phyloP scores from a whole-genome alignment of 2,113 vertebrate genomes.

The Clarias magur region DNA sequence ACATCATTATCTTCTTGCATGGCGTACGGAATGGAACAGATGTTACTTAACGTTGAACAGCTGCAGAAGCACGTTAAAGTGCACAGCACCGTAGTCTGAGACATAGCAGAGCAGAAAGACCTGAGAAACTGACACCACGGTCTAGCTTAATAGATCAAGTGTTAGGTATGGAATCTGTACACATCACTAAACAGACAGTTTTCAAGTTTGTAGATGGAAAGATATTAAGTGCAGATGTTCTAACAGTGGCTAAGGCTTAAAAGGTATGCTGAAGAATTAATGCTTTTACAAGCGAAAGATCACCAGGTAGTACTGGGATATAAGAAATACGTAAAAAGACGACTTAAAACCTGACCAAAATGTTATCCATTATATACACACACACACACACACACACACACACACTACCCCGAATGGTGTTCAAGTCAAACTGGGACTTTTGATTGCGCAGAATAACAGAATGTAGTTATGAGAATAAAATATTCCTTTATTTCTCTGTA shows the following conservation, averaged over 20 bases:
- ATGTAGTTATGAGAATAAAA: too few species aligned
- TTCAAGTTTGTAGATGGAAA: not conserved
- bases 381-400: too few species aligned
- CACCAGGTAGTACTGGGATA: not conserved
- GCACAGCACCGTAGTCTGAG: conserved; percentile 9
- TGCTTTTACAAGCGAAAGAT: not conserved
- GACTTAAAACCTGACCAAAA: not conserved
- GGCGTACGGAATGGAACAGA: not conserved
- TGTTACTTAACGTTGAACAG: not conserved
- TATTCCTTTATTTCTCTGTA: too few species aligned
- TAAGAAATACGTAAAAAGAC: not conserved
- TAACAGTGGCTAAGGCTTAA: not conserved
- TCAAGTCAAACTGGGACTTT: too few species aligned
- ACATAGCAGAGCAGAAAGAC: conserved; percentile 13
- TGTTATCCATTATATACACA: not conserved
- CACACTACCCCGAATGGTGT: too few species aligned
- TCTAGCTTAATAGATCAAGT: not conserved
- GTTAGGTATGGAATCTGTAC: not conserved
- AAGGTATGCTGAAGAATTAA: not conserved
- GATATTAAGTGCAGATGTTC: not conserved
- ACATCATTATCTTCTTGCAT: not conserved
- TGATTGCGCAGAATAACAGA: too few species aligned
- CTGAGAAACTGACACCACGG: not conserved
- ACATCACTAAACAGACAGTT: not conserved
- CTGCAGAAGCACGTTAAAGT: conserved; percentile 17